These are phyloP conservation scores for Ostrea denselamellosa DNA, from an alignment of 1,140 invertebrate genomes.

Conservation along the genomic window DNA sequence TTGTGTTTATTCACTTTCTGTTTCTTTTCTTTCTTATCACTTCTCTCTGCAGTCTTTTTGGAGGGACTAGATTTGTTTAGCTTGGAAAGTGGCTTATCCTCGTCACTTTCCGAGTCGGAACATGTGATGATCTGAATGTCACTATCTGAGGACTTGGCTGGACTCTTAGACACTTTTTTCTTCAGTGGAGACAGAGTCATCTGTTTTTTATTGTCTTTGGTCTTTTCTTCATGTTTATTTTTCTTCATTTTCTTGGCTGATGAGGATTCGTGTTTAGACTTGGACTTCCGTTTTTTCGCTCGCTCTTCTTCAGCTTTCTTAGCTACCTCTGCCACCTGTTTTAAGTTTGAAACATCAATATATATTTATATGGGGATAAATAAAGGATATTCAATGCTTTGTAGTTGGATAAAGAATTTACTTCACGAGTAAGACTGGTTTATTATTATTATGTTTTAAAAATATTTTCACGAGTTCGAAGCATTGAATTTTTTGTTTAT, in stretches of 20 bases:
- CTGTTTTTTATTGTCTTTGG: constrained; percentile 59
- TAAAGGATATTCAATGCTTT: too few species aligned
- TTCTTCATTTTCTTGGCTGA: constrained; percentile 64
- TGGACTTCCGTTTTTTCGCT: constrained; percentile 57
- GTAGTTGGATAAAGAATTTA: too few species aligned
- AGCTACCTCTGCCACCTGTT: constrained; percentile 67
- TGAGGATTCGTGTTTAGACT: constrained; percentile 46
- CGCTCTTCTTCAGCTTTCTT: constrained; percentile 64
- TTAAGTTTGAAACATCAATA: too few species aligned
- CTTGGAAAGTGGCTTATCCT: constrained; percentile 47
- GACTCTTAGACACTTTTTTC: constrained; percentile 48
- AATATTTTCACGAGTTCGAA: too few species aligned
- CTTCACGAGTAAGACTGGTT: too few species aligned
- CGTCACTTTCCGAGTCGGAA: constrained; percentile 46
- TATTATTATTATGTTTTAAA: too few species aligned
- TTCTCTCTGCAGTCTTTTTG: neutral
- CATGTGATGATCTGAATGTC: neutral
- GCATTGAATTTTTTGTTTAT: too few species aligned
- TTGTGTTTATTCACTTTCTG: constrained; percentile 13
- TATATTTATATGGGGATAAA: too few species aligned
- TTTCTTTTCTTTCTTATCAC: constrained; percentile 25
- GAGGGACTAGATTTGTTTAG: constrained; percentile 31
- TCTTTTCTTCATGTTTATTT: constrained; percentile 55
- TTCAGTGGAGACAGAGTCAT: constrained; percentile 52
- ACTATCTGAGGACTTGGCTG: neutral